phyloP scores from a whole-genome alignment of 2,888 invertebrate genomes.

The Axea sp. region DNA sequence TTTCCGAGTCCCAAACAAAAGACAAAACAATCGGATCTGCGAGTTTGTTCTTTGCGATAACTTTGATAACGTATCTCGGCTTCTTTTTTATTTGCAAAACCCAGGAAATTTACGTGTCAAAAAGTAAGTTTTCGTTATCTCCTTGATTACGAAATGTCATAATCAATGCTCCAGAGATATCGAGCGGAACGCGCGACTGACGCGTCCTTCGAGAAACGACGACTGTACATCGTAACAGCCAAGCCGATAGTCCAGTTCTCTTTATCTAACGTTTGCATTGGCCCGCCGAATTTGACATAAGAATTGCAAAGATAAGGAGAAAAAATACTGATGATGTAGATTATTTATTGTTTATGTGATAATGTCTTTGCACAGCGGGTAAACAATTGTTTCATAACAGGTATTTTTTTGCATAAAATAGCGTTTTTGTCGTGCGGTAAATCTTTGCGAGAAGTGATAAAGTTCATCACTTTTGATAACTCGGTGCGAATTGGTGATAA shows the following conservation, averaged over 20 bases:
- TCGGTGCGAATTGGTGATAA: background rate
- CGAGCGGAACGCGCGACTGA: background rate
- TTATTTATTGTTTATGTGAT: conserved; percentile 34
- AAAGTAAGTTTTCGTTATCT: conserved; percentile 34
- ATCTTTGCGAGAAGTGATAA: too few relatives aligned
- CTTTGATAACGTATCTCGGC: conserved; percentile 42
- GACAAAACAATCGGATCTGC: conserved; percentile 27
- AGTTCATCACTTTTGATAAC: background rate
- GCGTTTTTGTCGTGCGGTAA: too few relatives aligned
- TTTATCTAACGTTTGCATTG: conserved; percentile 6
- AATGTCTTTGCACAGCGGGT: background rate
- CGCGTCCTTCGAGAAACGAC: conserved; percentile 37
- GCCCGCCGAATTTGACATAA: too few relatives aligned
- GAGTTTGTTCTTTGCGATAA: conserved; percentile 48
- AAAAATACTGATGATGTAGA: conserved; percentile 19
- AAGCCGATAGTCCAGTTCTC: conserved; percentile 4
- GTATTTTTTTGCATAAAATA: too few relatives aligned
- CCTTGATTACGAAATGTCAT: conserved; percentile 40
- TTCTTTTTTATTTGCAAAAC: conserved; percentile 47
- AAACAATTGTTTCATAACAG: conserved; percentile 19
- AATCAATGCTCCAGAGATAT: conserved; percentile 7
- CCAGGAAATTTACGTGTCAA: conserved; percentile 48
- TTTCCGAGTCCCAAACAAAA: conserved; percentile 9
- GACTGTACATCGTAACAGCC: conserved; percentile 1
- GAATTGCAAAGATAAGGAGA: background rate